Evolutionary conservation across 2,797 vertebrate genomes (phyloP).

Genomic region (Mallotus villosus): DNA sequence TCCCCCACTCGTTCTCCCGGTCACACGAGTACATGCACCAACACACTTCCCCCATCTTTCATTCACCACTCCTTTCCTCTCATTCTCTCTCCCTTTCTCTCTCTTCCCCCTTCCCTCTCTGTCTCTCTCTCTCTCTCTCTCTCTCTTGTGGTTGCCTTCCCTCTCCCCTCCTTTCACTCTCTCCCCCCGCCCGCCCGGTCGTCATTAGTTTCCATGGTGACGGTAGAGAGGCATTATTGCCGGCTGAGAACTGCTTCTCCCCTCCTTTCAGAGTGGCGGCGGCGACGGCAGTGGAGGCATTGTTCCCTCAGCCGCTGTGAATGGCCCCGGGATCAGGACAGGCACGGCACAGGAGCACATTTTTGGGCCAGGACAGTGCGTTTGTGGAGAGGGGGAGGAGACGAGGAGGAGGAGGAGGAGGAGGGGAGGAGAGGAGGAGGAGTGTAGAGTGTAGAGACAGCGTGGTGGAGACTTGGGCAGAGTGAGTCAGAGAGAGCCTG

Average conservation of each 20-base stretch:
- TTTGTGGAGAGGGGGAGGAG: slow-evolving; percentile 47
- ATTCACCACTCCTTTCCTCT: slow-evolving; percentile 56
- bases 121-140: slow-evolving; percentile 36
- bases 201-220: slow-evolving; percentile 91
- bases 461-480: slow-evolving; percentile 4
- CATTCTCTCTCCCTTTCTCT: slow-evolving; percentile 12
- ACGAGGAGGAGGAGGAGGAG: slow-evolving; percentile 53
- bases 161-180: slow-evolving; percentile 12
- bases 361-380: slow-evolving; percentile 40
- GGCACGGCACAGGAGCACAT: slow-evolving; percentile 52
- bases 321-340: slow-evolving; percentile 67
- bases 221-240: slow-evolving; percentile 82
- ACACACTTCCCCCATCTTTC: slow-evolving; percentile 70
- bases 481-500: slow-evolving; percentile 1
- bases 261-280: slow-evolving; percentile 72
- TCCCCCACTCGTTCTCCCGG: background rate
- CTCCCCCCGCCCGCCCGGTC: slow-evolving; percentile 52
- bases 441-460: slow-evolving; percentile 29
- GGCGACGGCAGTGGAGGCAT: slow-evolving; percentile 73
- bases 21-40: slow-evolving; percentile 32
- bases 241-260: slow-evolving; percentile 81
- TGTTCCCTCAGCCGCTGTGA: slow-evolving; percentile 73
- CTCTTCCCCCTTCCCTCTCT: background rate
- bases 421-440: slow-evolving; percentile 51
- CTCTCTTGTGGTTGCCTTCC: slow-evolving; percentile 2